These are phyloP conservation scores for Ptiloglossa arizonensis DNA, from an alignment of 1,140 invertebrate species.

Conservation along the genomic window DNA sequence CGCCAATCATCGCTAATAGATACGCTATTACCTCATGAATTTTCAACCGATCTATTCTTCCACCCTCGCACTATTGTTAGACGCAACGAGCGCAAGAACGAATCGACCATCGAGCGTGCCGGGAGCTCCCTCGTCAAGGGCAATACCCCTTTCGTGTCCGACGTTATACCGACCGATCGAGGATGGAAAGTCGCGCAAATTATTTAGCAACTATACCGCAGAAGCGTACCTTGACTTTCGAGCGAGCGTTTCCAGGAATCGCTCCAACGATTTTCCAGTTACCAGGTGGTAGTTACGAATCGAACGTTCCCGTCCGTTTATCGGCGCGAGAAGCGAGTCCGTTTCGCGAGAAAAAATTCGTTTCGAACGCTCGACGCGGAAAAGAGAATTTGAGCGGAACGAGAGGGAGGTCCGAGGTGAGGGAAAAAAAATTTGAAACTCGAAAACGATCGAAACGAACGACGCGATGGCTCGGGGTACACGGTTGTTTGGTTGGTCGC, in stretches of 20 bases:
- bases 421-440: no score
- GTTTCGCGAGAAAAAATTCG: no score
- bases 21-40: not conserved
- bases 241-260: no score
- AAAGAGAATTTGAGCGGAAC: no score
- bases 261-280: no score
- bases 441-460: not conserved
- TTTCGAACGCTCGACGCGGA: no score
- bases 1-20: not conserved
- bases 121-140: not conserved
- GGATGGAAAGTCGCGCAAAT: not conserved
- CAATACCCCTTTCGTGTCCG: not conserved
- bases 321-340: no score
- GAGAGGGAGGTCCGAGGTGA: no score
- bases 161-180: not conserved
- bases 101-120: not conserved
- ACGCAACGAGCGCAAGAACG: not conserved
- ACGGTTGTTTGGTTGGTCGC: not conserved
- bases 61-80: not conserved
- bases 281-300: no score
- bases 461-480: accelerated
- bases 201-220: not conserved
- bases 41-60: not conserved
- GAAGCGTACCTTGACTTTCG: no score
- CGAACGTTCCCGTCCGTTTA: no score